Base-by-base conservation (phyloP, 2,797 vertebrate species). In the Rhabdophis nuchalis region DNA sequence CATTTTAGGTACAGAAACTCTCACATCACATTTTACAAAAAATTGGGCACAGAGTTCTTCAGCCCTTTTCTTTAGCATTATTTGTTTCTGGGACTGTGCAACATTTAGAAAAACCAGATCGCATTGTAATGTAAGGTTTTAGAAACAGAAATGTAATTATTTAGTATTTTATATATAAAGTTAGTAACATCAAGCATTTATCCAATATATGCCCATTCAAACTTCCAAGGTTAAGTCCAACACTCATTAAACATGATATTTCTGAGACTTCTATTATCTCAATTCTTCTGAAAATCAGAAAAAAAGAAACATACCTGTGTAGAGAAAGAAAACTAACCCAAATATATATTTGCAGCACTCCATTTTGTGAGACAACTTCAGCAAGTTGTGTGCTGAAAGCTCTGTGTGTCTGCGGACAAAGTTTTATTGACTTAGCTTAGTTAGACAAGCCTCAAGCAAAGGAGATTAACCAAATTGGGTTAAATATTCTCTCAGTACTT, bases 401-500 rank as follows among this genome's bases (percentile, higher is more conserved):
- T 25, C 88, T 41, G 41, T 29, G 94, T 95, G 88, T 93, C 90
- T 86, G 16, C 2, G 85, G 89, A 93, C 82, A 6, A 94, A 95
- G 72, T 95, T 94, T 94, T 95, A 92, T 93, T 93, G 96, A 96
- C 96, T 96, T 23, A 72, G 88, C 72, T 61, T 89, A 85, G 86
- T 92, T 96, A 94, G 3, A 0, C 14, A 93, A 91, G 77, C 56
- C 56, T 88, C 94, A 85, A 95, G 91, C 91, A 96, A 94, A 94
- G 1, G 57, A 94, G 92, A 91, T 89, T 82, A 91, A 90, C 58
- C 87, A 82, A 90, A 86, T 82, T 77, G 72, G 92, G 97, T 97
- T 97, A 97, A 97, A 97, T 53, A 97, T 97, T 97, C 89, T 93
- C 96, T 72, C 5, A 0, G 86, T 56, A 82, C 88, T 91, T 87